Evolutionary conservation across 2,113 vertebrate species (phyloP), one percentile per base, ranked within the genome.

Genomic region (Lanius ludovicianus): DNA sequence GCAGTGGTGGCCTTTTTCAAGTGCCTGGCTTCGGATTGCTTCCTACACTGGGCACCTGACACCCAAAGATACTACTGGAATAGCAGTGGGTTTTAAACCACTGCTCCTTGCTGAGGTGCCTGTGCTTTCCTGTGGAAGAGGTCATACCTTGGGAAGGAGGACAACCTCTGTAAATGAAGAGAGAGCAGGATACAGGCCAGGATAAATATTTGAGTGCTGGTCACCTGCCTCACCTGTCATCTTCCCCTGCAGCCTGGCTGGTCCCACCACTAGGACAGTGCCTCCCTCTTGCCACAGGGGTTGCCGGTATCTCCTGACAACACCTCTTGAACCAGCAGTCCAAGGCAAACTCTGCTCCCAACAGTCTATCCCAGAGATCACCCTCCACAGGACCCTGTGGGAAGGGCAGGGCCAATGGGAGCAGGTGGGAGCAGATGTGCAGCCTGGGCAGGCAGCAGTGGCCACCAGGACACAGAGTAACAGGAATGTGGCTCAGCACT

Each of bases 331-430:
- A 19, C 52, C 57, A 44, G 28, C 47, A 59, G 37, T 3, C 11
- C 50, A 9, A 59, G 46, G 16, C n/a, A 55, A 44, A 5, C 63
- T 31, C 15, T 44, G n/a, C 64, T 84, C 10, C 18, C 20, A 37
- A 1, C 35, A 18, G 28, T 10, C 9, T 73, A 53, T 53, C n/a
- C 31, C 39, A 57, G 62, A 39, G 27, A 28, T 35, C 0, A 0
- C 56, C 8, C 44, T 62, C 7, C 2, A 0, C 5, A 20, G 33
- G 23, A 17, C 21, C 27, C 42, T 2, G 2, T 0, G 0, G 73
- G 30, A 50, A 42, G 68, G 41, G 24, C 20, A n/a, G 44, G 11
- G 37, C 28, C 10, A 13, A 2, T 39, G 41, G 39, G 39, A 63
- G 49, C 1, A 0, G 22, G 28, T 27, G 27, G 39, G n/a, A 90